Evolutionary conservation across 1,140 invertebrate species (phyloP).

Genomic region (Caerostris extrusa): DNA sequence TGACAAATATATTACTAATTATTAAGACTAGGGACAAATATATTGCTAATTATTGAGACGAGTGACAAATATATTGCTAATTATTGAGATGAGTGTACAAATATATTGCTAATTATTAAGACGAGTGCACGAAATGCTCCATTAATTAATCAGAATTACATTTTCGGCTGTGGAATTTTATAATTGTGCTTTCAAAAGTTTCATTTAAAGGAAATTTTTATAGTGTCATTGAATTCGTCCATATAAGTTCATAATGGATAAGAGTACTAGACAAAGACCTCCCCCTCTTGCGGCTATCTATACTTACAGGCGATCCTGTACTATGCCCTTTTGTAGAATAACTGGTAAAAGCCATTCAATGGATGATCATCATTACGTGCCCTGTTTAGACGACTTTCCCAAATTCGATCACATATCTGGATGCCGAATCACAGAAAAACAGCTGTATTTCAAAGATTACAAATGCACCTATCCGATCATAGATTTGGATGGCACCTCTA

Average conservation of each 20-base stretch:
- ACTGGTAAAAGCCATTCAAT: constrained; percentile 88
- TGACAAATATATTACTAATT: too few species aligned
- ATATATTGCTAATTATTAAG: too few species aligned
- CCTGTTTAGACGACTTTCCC: constrained; percentile 78
- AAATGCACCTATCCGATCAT: constrained; percentile 80
- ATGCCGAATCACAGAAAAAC: constrained; percentile 79
- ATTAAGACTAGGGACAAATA: too few species aligned
- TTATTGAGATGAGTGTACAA: too few species aligned
- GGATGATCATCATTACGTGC: constrained; percentile 80
- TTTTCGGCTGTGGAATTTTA: too few species aligned
- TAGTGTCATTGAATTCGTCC: neutral
- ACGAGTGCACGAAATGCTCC: too few species aligned
- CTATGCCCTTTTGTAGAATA: constrained; percentile 87
- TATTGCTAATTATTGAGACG: too few species aligned
- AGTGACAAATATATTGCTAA: too few species aligned
- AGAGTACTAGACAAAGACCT: neutral
- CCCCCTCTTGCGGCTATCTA: constrained; percentile 52
- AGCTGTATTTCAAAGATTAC: constrained; percentile 86
- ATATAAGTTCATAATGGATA: constrained; percentile 13
- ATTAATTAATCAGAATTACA: too few species aligned
- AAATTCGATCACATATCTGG: constrained; percentile 78
- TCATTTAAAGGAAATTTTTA: neutral
- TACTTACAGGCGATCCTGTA: constrained; percentile 85
- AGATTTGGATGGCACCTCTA: constrained; percentile 37
- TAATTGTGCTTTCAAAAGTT: too few species aligned